These are phyloP conservation scores for Junco hyemalis DNA, from an alignment of 2,113 vertebrate species.

Conservation along the genomic window DNA sequence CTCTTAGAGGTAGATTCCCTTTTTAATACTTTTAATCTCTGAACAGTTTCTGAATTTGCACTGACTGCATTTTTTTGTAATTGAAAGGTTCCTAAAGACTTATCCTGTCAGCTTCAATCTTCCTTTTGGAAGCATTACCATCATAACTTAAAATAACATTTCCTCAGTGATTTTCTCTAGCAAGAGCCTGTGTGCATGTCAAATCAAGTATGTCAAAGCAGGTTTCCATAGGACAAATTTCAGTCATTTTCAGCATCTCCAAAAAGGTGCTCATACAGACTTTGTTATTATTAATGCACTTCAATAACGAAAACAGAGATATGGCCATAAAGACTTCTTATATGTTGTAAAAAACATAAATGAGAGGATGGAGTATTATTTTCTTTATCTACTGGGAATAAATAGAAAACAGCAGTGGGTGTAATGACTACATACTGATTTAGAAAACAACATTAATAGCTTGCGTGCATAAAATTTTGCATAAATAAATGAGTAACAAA, in stretches of 20 bases:
- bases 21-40: slow-evolving; percentile 4
- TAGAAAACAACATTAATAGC: not conserved
- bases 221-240: slow-evolving; percentile 69
- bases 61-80: slow-evolving; percentile 33
- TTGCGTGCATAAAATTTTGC: not conserved
- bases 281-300: slow-evolving; percentile 65
- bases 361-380: slow-evolving; percentile 11
- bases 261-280: slow-evolving; percentile 35
- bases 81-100: slow-evolving; percentile 62
- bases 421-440: not conserved
- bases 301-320: slow-evolving; percentile 65
- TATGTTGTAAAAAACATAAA: slow-evolving; percentile 57
- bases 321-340: slow-evolving; percentile 58
- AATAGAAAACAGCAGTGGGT: slow-evolving; percentile 20
- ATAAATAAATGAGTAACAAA: not conserved
- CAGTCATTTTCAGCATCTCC: slow-evolving; percentile 57
- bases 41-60: slow-evolving; percentile 43
- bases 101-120: slow-evolving; percentile 47
- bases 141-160: slow-evolving; percentile 67
- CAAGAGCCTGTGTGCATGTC: slow-evolving; percentile 50
- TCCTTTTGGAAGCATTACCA: slow-evolving; percentile 21
- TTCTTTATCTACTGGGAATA: not conserved
- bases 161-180: slow-evolving; percentile 55
- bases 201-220: slow-evolving; percentile 70
- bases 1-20: not conserved